phyloP scores from a whole-genome alignment of 2,113 vertebrate species.

The Aphelocoma coerulescens region DNA sequence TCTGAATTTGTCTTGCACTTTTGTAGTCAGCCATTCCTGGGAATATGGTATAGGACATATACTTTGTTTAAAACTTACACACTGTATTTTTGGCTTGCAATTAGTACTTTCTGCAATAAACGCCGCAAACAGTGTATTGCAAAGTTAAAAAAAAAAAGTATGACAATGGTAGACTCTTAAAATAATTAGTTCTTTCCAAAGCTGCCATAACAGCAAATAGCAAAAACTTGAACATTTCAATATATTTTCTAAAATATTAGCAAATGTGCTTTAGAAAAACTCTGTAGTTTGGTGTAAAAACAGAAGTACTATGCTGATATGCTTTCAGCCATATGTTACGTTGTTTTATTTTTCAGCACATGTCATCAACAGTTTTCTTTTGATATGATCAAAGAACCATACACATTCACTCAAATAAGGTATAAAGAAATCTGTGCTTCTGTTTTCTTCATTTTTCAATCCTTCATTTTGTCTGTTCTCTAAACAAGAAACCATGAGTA shows the following conservation, averaged over 20 bases:
- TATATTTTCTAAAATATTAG: conserved; percentile 37
- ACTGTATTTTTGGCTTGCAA: neutral
- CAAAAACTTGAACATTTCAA: neutral
- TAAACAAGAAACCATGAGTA: neutral
- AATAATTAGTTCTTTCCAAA: neutral
- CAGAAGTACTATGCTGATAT: conserved; percentile 8
- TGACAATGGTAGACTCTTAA: neutral
- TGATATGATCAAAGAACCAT: conserved; percentile 50
- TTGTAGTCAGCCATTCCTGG: neutral
- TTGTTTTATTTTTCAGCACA: conserved; percentile 58
- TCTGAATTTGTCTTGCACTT: neutral
- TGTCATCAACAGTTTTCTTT: conserved; percentile 58
- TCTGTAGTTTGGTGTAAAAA: neutral
- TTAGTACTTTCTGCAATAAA: neutral
- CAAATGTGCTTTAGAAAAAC: neutral
- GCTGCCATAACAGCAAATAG: neutral
- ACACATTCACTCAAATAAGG: conserved; percentile 53
- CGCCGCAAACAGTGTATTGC: neutral
- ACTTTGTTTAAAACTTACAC: neutral
- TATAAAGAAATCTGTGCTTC: conserved; percentile 62
- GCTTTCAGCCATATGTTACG: conserved; percentile 54
- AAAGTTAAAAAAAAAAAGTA: neutral
- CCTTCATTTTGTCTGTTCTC: neutral
- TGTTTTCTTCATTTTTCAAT: conserved; percentile 9
- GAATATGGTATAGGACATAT: neutral